Evolutionary conservation across 1,140 invertebrate genomes (phyloP), one percentile per base, ranked within the genome.

Genomic region (Maconellicoccus hirsutus): DNA sequence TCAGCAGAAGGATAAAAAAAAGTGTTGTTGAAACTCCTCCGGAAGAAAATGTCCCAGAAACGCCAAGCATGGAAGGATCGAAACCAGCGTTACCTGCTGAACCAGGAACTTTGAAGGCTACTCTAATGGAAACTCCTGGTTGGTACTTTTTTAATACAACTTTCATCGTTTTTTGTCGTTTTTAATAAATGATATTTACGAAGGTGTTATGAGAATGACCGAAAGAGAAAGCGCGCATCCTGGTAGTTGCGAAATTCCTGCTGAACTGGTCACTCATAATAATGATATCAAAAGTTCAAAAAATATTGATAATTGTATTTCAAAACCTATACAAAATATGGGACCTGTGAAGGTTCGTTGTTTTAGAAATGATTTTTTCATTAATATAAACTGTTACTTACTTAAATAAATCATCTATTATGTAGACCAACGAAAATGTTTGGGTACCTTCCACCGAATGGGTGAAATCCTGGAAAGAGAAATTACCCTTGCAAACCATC

Each of bases 401-500:
- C n/a, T n/a, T n/a, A n/a, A n/a, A n/a, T n/a, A n/a, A 12, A 70
- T 21, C 69, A 70, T 70, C n/a, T n/a, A n/a, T 70, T 19, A 16
- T 16, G 4, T 16, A 33, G 33, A 38, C 8, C 69, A 70, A 39
- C 33, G 29, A 33, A 29, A 70, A 26, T 7, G 19, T 19, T 21
- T 98, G 94, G 94, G 81, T 87, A 2, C 91, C 94, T 7, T 91
- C 91, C 22, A 85, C 89, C 22, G 92, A 96, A 74, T 98, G 96
- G 96, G 95, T 97, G 39, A 86, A 90, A 74, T 89, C 91, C 6
- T 99, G 97, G 97, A 96, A 98, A 78, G 88, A 87, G 71, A 98
- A 98, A 82, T 81, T 99, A 72, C 97, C 97, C 0, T 80, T 99
- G 70, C 96, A 99, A 83, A 99, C 96, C 27, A 98, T 99, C 73